Percentiles rank a stretch among this genome's conserved stretches.
These are phyloP conservation scores for Passer domesticus DNA, from an alignment of 2,113 vertebrate genomes.

Conservation along the genomic window DNA sequence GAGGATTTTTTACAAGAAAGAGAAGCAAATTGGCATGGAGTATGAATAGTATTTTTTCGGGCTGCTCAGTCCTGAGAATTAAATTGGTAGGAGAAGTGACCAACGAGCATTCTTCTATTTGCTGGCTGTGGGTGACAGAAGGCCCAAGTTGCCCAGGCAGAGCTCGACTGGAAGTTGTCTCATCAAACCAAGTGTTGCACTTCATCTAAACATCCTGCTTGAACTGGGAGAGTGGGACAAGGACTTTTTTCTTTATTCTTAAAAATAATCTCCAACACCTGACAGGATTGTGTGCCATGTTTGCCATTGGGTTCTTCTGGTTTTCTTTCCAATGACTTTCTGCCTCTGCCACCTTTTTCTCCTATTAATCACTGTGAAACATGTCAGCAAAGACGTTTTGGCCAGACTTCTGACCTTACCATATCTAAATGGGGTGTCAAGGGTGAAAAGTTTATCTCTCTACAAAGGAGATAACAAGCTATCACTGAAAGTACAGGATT, in stretches of 20 bases:
- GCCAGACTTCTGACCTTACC: neutral
- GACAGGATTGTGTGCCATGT: neutral
- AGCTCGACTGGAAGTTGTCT: neutral
- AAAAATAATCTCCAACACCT: neutral
- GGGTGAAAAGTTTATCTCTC: neutral
- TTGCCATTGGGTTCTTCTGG: neutral
- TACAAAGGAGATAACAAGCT: neutral
- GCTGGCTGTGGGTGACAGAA: neutral
- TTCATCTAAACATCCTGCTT: neutral
- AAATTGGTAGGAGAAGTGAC: neutral
- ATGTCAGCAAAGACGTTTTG: neutral
- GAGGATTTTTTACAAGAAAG: neutral
- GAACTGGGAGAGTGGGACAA: neutral
- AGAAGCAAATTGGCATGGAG: neutral
- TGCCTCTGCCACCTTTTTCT: neutral
- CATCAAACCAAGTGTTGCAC: neutral
- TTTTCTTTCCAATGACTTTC: neutral
- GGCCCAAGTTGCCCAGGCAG: rapidly evolving
- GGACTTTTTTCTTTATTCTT: neutral
- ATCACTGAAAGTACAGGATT: neutral
- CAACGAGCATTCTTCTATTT: neutral
- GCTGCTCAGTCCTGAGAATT: neutral
- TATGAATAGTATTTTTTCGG: neutral
- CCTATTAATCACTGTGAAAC: neutral
- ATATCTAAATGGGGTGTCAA: neutral